Evolutionary conservation across 2,113 vertebrate species (phyloP).

Genomic region (Bufo bufo): DNA sequence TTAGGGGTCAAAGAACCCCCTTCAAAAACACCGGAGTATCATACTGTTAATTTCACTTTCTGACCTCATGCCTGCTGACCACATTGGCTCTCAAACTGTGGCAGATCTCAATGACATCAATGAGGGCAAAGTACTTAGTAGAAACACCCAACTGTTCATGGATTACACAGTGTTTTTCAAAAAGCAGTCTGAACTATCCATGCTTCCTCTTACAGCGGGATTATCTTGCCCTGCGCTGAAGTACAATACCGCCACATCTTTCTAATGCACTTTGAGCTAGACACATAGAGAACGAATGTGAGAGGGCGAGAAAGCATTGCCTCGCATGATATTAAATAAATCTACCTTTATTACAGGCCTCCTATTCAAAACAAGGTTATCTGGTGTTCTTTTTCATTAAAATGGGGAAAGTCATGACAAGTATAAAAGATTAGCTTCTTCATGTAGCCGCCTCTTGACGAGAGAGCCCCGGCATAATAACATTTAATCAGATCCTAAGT

Average conservation of each 20-base stretch:
- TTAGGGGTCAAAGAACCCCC: not conserved
- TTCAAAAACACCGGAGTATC: not conserved
- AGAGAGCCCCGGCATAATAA: slow-evolving; percentile 17
- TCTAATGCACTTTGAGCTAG: slow-evolving; percentile 17
- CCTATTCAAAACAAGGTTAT: slow-evolving; percentile 33
- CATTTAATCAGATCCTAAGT: slow-evolving; percentile 34
- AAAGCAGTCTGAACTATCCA: slow-evolving; percentile 20
- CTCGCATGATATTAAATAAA: slow-evolving; percentile 32
- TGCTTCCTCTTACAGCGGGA: slow-evolving; percentile 20
- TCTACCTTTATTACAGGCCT: slow-evolving; percentile 24
- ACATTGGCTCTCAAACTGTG: not conserved
- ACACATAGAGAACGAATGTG: not conserved
- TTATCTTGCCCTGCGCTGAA: slow-evolving; percentile 20
- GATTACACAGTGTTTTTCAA: slow-evolving; percentile 25
- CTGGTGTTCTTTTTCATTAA: slow-evolving; percentile 22
- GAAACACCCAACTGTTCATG: slow-evolving; percentile 32
- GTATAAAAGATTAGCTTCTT: not conserved
- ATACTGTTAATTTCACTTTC: slow-evolving; percentile 3
- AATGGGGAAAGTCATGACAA: not conserved
- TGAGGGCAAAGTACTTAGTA: slow-evolving; percentile 24
- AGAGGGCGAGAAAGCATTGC: not conserved
- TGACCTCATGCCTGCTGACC: slow-evolving; percentile 34
- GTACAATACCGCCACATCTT: slow-evolving; percentile 12
- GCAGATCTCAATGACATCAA: slow-evolving; percentile 12
- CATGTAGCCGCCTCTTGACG: not conserved